A percentile compares a stretch with the other conserved stretches of the same genome.
Conservation (phyloP, 2,113 vertebrate genomes). For the Phalacrocorax brasilianus region DNA sequence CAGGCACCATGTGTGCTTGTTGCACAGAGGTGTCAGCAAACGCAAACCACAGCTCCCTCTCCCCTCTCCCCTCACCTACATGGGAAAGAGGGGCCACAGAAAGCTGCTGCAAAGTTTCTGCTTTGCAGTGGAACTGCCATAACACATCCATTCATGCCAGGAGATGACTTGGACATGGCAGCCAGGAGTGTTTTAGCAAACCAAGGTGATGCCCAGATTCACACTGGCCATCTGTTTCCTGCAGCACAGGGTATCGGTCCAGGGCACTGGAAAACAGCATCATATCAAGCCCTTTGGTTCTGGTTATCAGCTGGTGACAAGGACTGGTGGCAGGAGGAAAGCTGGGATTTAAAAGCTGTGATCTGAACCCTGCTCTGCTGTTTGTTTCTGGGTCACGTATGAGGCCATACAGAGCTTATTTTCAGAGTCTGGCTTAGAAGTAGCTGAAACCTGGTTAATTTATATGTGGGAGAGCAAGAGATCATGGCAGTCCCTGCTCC, state of each 20-base stretch:
- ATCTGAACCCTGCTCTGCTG: background rate
- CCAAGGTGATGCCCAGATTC: background rate
- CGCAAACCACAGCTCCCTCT: background rate
- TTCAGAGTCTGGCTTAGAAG: background rate
- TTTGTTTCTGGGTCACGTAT: background rate
- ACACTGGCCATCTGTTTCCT: background rate
- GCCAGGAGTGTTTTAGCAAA: background rate
- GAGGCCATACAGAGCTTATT: background rate
- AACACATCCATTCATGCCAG: accelerated
- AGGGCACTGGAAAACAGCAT: background rate
- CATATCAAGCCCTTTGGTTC: background rate
- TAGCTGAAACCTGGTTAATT: background rate
- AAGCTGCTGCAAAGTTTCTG: background rate
- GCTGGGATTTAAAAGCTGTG: background rate
- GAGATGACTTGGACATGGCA: background rate
- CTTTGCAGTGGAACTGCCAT: background rate
- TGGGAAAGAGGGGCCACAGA: accelerated
- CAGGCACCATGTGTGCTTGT: accelerated
- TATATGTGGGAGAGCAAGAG: background rate
- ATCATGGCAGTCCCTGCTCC: background rate
- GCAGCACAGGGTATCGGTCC: background rate
- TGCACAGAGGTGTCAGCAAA: accelerated
- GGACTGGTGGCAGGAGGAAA: background rate
- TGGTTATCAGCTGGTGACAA: background rate
- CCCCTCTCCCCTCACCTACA: background rate